Base-by-base conservation (phyloP, 1,140 invertebrate species). In the Rhyacophila brunnea region DNA sequence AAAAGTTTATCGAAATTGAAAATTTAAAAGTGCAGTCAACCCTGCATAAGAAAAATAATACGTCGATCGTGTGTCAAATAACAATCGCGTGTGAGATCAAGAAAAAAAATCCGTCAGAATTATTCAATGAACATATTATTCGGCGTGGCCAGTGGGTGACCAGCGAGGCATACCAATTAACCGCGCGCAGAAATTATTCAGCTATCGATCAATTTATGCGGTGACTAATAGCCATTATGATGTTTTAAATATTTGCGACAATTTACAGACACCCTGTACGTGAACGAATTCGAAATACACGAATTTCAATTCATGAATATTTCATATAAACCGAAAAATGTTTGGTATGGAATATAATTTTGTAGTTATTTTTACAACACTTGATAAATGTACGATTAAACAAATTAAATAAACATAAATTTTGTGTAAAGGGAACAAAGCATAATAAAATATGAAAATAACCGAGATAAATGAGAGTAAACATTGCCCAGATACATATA, bases 151-250 rank as follows among this genome's bases (percentile, higher is more conserved):
- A 34, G 54, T 9, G 36, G 28, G 13, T 18, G 14, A 7, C 23
- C 14, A n/a, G 35, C 14, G 11, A 17, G 13, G 36, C 50, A 52
- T 52, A 49, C 55, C 51, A 62, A 58, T 47, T 45, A 36, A 15
- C 23, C 23, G 9, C 23, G 9, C 19, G 4, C 6, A 20, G 34
- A 20, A 46, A 44, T 48, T 58, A 51, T 56, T 56, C 45, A 10
- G 49, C 20, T 43, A 36, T 40, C 18, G 32, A 20, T 40, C 50
- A 52, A 55, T 53, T 53, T 55, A 58, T 59, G 35, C 44, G 15
- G 35, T 59, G 57, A 60, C 52, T 59, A 59, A 64, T 57, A 53
- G 28, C 52, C 23, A 55, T 59, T 63, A 55, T 56, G 45, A 63
- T 50, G 52, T 20, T 57, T 56, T 47, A 64, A 28, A 28, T 55